Base-by-base conservation (phyloP, 2,888 invertebrate species). In the Polydrusus tereticollis region DNA sequence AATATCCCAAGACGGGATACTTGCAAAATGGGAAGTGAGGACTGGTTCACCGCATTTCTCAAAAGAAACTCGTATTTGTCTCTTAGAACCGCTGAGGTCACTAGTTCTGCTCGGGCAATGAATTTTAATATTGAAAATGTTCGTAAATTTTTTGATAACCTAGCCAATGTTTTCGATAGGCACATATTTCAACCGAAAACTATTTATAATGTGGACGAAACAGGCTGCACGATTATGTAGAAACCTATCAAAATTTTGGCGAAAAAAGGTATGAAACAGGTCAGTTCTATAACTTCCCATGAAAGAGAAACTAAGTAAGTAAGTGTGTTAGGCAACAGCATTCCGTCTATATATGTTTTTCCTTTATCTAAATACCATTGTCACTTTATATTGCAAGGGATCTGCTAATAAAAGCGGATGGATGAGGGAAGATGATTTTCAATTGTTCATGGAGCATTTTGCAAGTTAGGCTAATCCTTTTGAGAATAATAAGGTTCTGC, bases 1-100 rank as follows among this genome's bases (percentile, higher is more conserved):
- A n/a, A n/a, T n/a, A n/a, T n/a, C n/a, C n/a, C n/a, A n/a, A n/a
- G n/a, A n/a, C n/a, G n/a, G n/a, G n/a, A n/a, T n/a, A n/a, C n/a
- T n/a, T n/a, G n/a, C n/a, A n/a, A n/a, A n/a, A n/a, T n/a, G n/a
- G 60, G 38, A 7, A 59, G 38, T 59, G 33, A 59, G 57, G 65
- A 65, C 16, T 65, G 50, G 65, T n/a, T 60, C 6, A 52, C 36
- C 21, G 57, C 70, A 55, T 70, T 70, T 65, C 62, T 70, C 36
- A 70, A 70, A 26, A 29, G 55, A 55, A 70, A 70, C 50, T 50
- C 38, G 21, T 65, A 63, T 57, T 57, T 70, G 21, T 70, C 52
- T 21, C 55, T 70, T 12, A 52, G 71, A 65, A 58, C 58, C n/a
- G 62, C 62, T 23, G 26, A 66, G 66, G 7, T 57, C 45, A 66